Evolutionary conservation across 2,888 invertebrate species (phyloP), one percentile per base, ranked within the genome.

Genomic region (Caenorhabditis angaria): DNA sequence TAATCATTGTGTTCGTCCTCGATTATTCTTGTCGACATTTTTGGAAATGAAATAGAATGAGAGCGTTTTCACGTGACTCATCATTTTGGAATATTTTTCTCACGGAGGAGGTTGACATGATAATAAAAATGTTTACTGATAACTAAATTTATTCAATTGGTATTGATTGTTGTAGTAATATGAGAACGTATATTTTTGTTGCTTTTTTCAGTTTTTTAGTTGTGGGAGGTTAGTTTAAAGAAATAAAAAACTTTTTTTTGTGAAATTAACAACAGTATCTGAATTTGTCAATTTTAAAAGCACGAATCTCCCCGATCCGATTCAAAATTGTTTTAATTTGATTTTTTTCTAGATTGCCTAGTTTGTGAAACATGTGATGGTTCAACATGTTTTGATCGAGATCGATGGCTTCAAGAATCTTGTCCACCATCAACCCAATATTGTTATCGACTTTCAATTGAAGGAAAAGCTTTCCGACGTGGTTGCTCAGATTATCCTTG

Each of bases 301-400:
- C n/a, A n/a, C n/a, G n/a, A n/a, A n/a, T n/a, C n/a, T n/a, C n/a
- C n/a, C n/a, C n/a, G n/a, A n/a, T n/a, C n/a, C n/a, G n/a, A n/a
- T n/a, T n/a, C n/a, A n/a, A n/a, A n/a, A n/a, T n/a, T n/a, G 32
- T 32, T 8, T 32, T 32, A 32, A 32, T 32, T 5, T 8, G 10
- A 20, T n/a, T 50, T 20, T n/a, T n/a, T n/a, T n/a, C n/a, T 24
- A 54, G 28, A 54, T 18, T 54, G 27, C 8, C 24, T 71, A 1
- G 60, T 71, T 0, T 71, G 71, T 24, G 71, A 71, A 56, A 66
- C 66, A 1, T 71, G 71, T 24, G 71, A 67, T 50, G 71, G 71
- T 4, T 51, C 51, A 2, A 64, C 71, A 0, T 71, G 71, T 20
- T 66, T 57, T 32, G 66, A 71, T 22, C 59, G 47, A 29, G 71